These are phyloP conservation scores for Salvelinus sp. DNA, from an alignment of 2,113 vertebrate species.

Conservation along the genomic window DNA sequence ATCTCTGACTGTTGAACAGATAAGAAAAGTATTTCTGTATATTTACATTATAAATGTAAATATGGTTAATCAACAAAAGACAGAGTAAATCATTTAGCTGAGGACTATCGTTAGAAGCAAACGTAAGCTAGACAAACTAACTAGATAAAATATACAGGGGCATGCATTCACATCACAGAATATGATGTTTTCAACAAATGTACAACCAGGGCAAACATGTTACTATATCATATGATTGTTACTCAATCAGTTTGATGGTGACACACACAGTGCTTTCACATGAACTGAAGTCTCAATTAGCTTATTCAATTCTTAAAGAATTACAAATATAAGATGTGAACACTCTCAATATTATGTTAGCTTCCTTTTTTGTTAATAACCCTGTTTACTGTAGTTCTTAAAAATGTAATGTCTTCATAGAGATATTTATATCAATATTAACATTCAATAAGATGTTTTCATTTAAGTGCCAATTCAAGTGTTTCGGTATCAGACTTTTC, in stretches of 20 bases:
- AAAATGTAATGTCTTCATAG: slow-evolving; percentile 30
- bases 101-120: slow-evolving; percentile 55
- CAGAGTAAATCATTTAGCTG: slow-evolving; percentile 35
- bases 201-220: slow-evolving; percentile 67
- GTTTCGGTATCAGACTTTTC: slow-evolving; percentile 52
- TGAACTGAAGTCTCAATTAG: slow-evolving; percentile 59
- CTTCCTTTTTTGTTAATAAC: slow-evolving; percentile 38
- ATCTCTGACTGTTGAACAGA: slow-evolving; percentile 9
- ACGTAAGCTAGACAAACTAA: slow-evolving; percentile 66
- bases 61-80: slow-evolving; percentile 39
- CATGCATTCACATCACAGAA: slow-evolving; percentile 72
- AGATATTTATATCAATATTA: slow-evolving; percentile 22
- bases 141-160: slow-evolving; percentile 61
- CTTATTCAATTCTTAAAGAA: slow-evolving; percentile 69
- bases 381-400: slow-evolving; percentile 13
- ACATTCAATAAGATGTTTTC: slow-evolving; percentile 23
- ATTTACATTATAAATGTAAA: slow-evolving; percentile 36
- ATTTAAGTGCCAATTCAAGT: slow-evolving; percentile 68
- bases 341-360: slow-evolving; percentile 42
- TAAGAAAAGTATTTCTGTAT: slow-evolving; percentile 30
- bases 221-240: slow-evolving; percentile 60
- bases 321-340: slow-evolving; percentile 50
- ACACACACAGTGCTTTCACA: slow-evolving; percentile 51
- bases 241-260: slow-evolving; percentile 38
- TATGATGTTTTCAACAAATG: slow-evolving; percentile 65